Evolutionary conservation across 2,888 invertebrate genomes (phyloP).

Genomic region (Drosophila kokeensis): DNA sequence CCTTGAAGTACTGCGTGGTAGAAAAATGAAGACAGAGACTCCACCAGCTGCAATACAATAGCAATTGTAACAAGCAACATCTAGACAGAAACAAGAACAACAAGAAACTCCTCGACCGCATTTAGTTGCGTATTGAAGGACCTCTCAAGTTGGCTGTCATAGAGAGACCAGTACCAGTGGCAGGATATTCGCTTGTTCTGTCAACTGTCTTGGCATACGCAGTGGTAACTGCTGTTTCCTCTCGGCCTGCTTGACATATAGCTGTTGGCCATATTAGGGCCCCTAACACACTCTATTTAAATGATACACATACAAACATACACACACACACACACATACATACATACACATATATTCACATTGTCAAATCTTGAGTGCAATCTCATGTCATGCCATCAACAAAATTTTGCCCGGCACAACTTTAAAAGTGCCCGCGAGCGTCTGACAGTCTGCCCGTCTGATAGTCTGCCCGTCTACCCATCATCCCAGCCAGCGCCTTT

Average conservation of each 20-base stretch:
- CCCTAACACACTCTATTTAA: slow-evolving; percentile 3
- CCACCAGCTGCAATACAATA: too few species aligned
- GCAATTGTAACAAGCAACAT: neutral
- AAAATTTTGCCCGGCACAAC: slow-evolving; percentile 39
- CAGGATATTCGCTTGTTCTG: slow-evolving; percentile 9
- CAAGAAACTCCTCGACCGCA: slow-evolving; percentile 39
- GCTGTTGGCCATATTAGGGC: slow-evolving; percentile 47
- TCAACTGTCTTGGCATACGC: slow-evolving; percentile 14
- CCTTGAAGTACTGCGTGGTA: neutral
- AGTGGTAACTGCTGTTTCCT: neutral
- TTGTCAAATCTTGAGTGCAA: slow-evolving; percentile 68
- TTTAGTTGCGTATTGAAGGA: slow-evolving; percentile 28
- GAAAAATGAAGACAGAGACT: neutral
- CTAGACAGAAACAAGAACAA: neutral
- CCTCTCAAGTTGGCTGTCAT: slow-evolving; percentile 16
- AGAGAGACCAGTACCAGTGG: neutral
- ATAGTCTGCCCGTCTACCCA: neutral
- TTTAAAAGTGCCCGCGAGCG: slow-evolving; percentile 54
- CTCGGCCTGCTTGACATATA: slow-evolving; percentile 62
- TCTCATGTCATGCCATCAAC: slow-evolving; percentile 65
- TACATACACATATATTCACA: slow-evolving; percentile 19
- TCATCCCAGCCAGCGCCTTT: neutral
- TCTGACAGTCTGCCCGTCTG: neutral
- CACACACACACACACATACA: slow-evolving; percentile 3
- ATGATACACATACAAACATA: neutral